Base-by-base conservation (phyloP, 2,113 vertebrate species). In the Calonectris borealis region DNA sequence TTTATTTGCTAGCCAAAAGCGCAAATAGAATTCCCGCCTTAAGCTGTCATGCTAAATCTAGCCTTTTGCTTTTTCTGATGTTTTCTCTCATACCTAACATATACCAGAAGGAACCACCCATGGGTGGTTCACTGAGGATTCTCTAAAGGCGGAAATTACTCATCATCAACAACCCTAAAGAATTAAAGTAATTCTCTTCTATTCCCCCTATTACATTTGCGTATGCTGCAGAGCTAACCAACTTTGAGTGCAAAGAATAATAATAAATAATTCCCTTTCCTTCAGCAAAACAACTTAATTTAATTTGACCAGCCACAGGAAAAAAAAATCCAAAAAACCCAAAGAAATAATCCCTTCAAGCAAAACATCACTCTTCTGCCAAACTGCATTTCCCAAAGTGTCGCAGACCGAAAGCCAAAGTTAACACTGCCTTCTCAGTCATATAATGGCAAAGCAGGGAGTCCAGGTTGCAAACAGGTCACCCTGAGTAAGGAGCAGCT, bases 231-330 rank as follows among this genome's bases (percentile, higher is more conserved):
- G 57, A 94, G 76, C 73, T 90, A 94, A 96, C 87, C 78, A 83
- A 66, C 71, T 94, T 79, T 95, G 85, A 88, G 58, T 85, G 79
- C 64, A 75, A 78, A 58, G 46, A 94, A 76, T 76, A 89, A 86
- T 84, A 96, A 96, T 17, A 91, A 96, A 93, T 93, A 87, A 89
- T 86, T 90, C 80, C 57, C 36, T 85, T 95, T 93, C 91, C 75
- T 90, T 80, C 86, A 93, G 82, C 91, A 96, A 96, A 96, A 94
- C 83, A 94, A 86, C 86, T 87, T 97, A 94, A 95, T 94, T 97
- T 89, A 95, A 95, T 96, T 96, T 95, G 93, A 82, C 66, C 73
- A 89, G 73, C 68, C 78, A 83, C 62, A 85, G 57, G 55, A 26
- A 5, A 64, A 75, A 78, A 73, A n/a, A 8, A 58, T 19, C 25